Base-by-base conservation (phyloP, 2,797 vertebrate species). In the Heliangelus exortis region DNA sequence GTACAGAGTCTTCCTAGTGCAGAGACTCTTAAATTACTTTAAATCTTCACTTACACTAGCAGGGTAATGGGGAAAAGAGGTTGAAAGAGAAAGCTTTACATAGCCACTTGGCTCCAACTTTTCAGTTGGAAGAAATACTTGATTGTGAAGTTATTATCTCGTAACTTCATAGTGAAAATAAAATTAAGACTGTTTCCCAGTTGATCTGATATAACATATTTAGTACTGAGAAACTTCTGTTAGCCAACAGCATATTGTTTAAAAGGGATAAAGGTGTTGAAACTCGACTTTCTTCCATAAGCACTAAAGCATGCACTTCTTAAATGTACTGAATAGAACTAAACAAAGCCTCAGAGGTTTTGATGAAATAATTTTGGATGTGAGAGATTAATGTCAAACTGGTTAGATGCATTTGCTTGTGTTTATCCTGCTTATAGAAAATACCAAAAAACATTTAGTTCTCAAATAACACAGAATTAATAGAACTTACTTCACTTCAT, bases 1-100 rank as follows among this genome's bases (percentile, higher is more conserved):
- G 98, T 94, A 47, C 97, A 82, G 90, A 45, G 5, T 41, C 55
- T 45, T 65, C n/a, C 16, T 93, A 94, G 61, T 36, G 15, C 65
- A 58, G 43, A n/a, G 28, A 59, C 29, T 55, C 13, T 33, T 74
- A 47, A 80, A 54, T 53, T 45, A 21, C 48, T 47, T 67, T 33
- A 51, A 8, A 26, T 84, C 39, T 21, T 81, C 7, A n/a, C 8
- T 93, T 75, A 78, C 8, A 7, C 21, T 68, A 10, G 47, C 29
- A 83, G 29, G 16, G 18, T 29, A 12, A 33, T 34, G 9, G 12
- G 13, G 33, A 71, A 36, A 59, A 94, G 15, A 5, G 31, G 25
- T 65, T 84, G 48, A 81, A 82, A 73, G 22, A 50, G 23, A 55
- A 77, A 72, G 5, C 21, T 71, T 28, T 51, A 73, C 7, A 8